Conservation (phyloP, 2,888 invertebrate species). For the Microctonus aethiopoides region DNA sequence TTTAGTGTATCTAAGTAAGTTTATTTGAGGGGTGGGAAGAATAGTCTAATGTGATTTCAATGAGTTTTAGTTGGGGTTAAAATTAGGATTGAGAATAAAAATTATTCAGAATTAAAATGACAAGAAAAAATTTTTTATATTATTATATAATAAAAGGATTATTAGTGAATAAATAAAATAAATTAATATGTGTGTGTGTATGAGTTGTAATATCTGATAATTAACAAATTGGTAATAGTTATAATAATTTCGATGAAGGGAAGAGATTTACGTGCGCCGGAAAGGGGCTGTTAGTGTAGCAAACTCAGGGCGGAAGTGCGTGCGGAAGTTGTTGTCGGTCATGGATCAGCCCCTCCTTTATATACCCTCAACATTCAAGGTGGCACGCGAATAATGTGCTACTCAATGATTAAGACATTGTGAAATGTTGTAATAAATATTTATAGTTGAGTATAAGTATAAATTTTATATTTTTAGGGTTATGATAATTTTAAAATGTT, state of each 20-base stretch:
- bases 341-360: slow-evolving; percentile 22
- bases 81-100: slow-evolving; percentile 21
- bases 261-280: slow-evolving; percentile 51
- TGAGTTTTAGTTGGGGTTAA: slow-evolving; percentile 1
- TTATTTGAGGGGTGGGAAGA: neutral
- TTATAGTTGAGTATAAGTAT: neutral
- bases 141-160: neutral
- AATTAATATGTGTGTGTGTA: too few species aligned
- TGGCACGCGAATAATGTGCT: slow-evolving; percentile 27
- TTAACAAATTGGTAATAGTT: neutral
- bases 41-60: slow-evolving; percentile 18
- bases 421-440: neutral
- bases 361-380: slow-evolving; percentile 27
- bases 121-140: neutral
- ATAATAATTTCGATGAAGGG: slow-evolving; percentile 6
- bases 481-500: too few species aligned
- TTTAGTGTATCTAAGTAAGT: neutral
- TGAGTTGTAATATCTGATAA: neutral
- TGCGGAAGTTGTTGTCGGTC: slow-evolving; percentile 48
- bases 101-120: neutral
- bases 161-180: neutral
- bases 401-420: slow-evolving; percentile 15
- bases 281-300: slow-evolving; percentile 51
- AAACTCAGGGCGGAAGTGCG: slow-evolving; percentile 56
- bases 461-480: too few species aligned